Base-by-base conservation (phyloP, 2,797 vertebrate genomes). In the Pampus argenteus region DNA sequence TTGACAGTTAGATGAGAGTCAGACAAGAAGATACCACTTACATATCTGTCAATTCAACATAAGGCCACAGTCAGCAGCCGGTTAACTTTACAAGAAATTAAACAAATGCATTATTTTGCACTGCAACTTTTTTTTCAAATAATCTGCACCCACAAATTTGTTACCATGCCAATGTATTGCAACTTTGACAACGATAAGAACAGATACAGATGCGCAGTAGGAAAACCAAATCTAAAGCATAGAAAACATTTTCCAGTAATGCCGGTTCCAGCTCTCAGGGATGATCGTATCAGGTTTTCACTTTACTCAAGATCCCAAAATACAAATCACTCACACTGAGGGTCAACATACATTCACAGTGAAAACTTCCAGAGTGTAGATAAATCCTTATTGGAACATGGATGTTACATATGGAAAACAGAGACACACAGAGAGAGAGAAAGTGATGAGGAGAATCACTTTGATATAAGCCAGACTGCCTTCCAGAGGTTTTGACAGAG, bases 391-490 rank as follows among this genome's bases (percentile, higher is more conserved):
- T 5, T 79, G 40, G 67, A 77, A 74, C 66, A 75, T 83, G 57
- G 38, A 70, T 38, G 34, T 76, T 51, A 70, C 50, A 50, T 63
- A 56, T 63, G 62, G 17, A 71, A 77, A 80, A 71, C 23, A 67
- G 73, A 68, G 34, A 52, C 5, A 29, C 55, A 34, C 9, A 34
- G 2, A 59, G 26, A 71, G 36, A 63, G 49, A 47, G 70, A 68
- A 52, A 50, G 28, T 69, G 54, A 55, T 38, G 75, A 73, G 61
- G 52, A 66, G 34, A 59, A 78, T 71, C 67, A 57, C 29, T 64
- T 61, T 88, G 86, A 90, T 58, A 76, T n/a, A 89, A 81, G 40
- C 82, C 90, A 92, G 90, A 74, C 76, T 49, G 70, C 73, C 42
- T 51, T 77, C 74, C 76, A 73, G 63, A 75, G 74, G 44, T 67